Conservation (phyloP, 2,113 vertebrate genomes). For the Eupsittula cactorum region DNA sequence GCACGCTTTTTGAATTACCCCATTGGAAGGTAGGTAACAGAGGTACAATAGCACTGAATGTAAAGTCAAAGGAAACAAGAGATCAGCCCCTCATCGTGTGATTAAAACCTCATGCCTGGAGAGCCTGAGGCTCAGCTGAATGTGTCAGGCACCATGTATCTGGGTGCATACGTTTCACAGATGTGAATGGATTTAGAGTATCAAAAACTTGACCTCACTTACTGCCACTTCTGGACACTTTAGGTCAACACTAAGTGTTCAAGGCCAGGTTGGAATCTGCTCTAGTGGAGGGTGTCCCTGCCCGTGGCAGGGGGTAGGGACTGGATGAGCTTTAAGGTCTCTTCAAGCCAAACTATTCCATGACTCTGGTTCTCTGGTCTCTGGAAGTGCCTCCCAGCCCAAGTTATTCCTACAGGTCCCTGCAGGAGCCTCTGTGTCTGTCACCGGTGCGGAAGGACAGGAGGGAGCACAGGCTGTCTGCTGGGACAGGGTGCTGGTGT, state of each 20-base stretch:
- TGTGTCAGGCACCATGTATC: rapidly evolving
- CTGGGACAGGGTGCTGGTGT: not conserved
- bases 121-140: not conserved
- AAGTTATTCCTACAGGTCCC: not conserved
- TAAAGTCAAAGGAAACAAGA: not conserved
- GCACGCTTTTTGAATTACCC: not conserved
- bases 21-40: not conserved
- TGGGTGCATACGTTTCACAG: not conserved
- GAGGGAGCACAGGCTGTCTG: not conserved
- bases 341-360: not conserved
- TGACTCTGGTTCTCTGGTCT: not conserved
- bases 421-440: not conserved
- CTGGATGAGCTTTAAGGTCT: not conserved
- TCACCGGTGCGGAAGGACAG: too few species aligned
- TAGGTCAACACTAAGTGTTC: not conserved
- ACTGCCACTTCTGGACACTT: not conserved
- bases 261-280: not conserved
- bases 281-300: not conserved
- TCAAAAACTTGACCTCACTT: not conserved
- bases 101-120: not conserved
- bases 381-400: not conserved
- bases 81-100: not conserved
- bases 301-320: not conserved
- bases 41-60: not conserved
- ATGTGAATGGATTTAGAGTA: not conserved